Base-by-base conservation (phyloP, 2,113 vertebrate genomes). In the Tonatia bakeri region DNA sequence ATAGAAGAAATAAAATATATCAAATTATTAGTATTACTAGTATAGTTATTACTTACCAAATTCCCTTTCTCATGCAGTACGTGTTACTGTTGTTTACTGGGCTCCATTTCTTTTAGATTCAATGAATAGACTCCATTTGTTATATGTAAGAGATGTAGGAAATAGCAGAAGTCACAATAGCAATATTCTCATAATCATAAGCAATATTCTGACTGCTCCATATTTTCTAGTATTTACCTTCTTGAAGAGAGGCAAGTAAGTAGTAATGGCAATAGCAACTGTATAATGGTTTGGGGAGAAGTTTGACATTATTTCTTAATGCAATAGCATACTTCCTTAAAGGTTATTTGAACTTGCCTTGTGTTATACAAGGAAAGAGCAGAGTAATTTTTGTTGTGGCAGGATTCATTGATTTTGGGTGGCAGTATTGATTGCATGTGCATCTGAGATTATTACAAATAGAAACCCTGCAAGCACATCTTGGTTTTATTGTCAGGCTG, bases 301-400 rank as follows among this genome's bases (percentile, higher is more conserved):
- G 11, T 56, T 24, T 95, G 69, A 95, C 75, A n/a, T 90, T 86
- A 90, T 96, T 95, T 92, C 43, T 94, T 93, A 52, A 70, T 95
- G 38, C 77, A 87, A 90, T 59, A 95, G 64, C 31, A 47, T 84
- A 82, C 86, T 97, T 87, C 31, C 70, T 94, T 87, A 91, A 91
- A 89, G 70, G 26, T 76, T 87, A 95, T 73, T 87, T 87, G 64
- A 90, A 92, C 45, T 73, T 76, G 26, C 69, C 45, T 95, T 93
- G 50, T 95, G 75, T 91, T 88, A 43, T 72, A 89, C 86, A 96
- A 86, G 79, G 40, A 90, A 96, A 95, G 64, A 45, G 83, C 87
- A 91, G 64, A 91, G 64, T 65, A 93, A 91, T 87, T 90, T 95
- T 94, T 72, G 69, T 73, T 90, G 91, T 81, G 87, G 69, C 83